Evolutionary conservation across 2,113 vertebrate species (phyloP), one percentile per base, ranked within the genome.

Genomic region (Clarias magur): DNA sequence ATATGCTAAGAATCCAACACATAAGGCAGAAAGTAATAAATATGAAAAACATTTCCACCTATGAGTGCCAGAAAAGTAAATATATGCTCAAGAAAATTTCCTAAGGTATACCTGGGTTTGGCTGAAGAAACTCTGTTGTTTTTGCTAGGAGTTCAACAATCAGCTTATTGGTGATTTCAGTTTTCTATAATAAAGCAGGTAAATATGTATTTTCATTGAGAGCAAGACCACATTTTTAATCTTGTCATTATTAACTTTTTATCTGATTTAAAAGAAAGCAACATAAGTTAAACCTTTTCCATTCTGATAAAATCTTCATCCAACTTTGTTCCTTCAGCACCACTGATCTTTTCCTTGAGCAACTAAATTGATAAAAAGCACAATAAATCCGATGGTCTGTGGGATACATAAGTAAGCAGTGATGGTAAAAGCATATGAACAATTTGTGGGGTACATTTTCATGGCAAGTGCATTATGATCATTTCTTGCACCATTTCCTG

Each of bases 91-190:
- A 30, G 48, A 63, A 80, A 27, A 3, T 11, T 15, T 59, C 0
- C 30, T 19, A 62, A 54, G 25, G 2, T 1, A 91, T 96, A 99
- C 97, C 97, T 96, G 97, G 97, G 94, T 99, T 98, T n/a, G 97
- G 97, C 85, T 98, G 97, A 76, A 99, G 96, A 89, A 97, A 97
- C 57, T 97, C 97, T 0, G 96, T 97, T 53, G 97, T 96, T 94
- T 94, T 98, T 56, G 95, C 95, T 62, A 97, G 90, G 73, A 99
- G 95, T 48, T 98, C 97, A 0, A 93, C 91, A 90, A 98, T 94
- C 79, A 96, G 94, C 92, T 96, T 95, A 89, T 95, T 96, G 84
- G 96, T 96, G 85, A 96, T 82, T 53, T 95, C 94, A 67, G 97
- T 95, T 93, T 96, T 97, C 97, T 98, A 68, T 54, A 80, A 59